Percentiles rank a stretch among this genome's conserved stretches.
phyloP scores from a whole-genome alignment of 2,113 vertebrate species.

The Cyprinodon tularosa region DNA sequence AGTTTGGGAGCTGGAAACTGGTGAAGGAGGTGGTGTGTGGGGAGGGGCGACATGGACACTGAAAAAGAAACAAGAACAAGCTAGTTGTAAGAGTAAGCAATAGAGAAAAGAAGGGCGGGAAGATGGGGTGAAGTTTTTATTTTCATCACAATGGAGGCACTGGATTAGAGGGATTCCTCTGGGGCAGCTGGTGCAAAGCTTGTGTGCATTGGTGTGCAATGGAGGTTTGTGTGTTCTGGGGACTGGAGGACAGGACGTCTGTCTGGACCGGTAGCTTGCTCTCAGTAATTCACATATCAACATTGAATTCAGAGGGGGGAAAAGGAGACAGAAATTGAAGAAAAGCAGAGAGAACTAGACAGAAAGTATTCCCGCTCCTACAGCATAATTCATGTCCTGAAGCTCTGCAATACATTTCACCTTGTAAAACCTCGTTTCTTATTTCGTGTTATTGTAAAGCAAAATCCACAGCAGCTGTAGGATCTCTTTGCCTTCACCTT shows the following conservation, averaged over 20 bases:
- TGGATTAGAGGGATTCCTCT: constrained; percentile 53
- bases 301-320: constrained; percentile 38
- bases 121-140: constrained; percentile 50
- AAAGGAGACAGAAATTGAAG: constrained; percentile 24
- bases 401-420: constrained; percentile 38
- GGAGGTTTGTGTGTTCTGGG: constrained; percentile 31
- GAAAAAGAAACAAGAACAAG: constrained; percentile 24
- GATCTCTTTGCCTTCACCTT: constrained; percentile 35
- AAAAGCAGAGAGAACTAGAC: constrained; percentile 23
- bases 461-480: constrained; percentile 19
- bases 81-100: background rate
- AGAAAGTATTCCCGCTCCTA: constrained; percentile 22
- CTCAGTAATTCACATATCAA: constrained; percentile 57
- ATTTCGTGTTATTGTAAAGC: constrained; percentile 39
- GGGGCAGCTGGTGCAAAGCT: constrained; percentile 49
- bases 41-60: constrained; percentile 11
- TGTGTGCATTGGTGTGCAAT: constrained; percentile 18
- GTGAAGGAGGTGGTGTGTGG: background rate
- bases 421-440: constrained; percentile 39
- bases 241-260: constrained; percentile 7
- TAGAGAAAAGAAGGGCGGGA: constrained; percentile 19
- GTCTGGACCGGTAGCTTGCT: constrained; percentile 34
- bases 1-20: constrained; percentile 16
- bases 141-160: constrained; percentile 60
- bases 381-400: constrained; percentile 48